Evolutionary conservation across 2,797 vertebrate species (phyloP), one percentile per base, ranked within the genome.

Genomic region (Clangula hyemalis): DNA sequence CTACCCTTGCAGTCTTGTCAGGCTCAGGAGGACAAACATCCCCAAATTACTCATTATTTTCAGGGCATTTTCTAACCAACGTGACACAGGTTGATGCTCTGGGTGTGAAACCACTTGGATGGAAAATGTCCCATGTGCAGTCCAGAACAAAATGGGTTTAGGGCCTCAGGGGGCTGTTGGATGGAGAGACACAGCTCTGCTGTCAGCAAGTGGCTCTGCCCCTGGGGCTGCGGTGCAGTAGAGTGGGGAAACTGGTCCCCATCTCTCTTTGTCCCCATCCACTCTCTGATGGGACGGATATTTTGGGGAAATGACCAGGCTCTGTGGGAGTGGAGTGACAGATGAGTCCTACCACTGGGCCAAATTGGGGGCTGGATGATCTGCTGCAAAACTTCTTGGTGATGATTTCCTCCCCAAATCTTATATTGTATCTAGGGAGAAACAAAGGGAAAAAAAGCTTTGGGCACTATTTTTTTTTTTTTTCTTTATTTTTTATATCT

Each of bases 401-500:
- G 24, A 8, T 19, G 5, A 20, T 93, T 76, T 74, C 9, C 10
- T 77, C 13, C 36, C 75, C 25, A 53, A 51, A 49, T 43, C 14
- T 62, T 64, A 1, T 57, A n/a, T 43, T 10, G 14, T 6, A 38
- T 21, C 45, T 39, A 49, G 4, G 13, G 30, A 57, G 21, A 14
- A 11, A 49, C 22, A 18, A 49, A 75, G 30, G 66, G 90, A 36
- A 36, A 34, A 62, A 43, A n/a, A 1, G 21, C 27, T 34, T 93
- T 34, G 51, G 13, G 4, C 4, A n/a, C 20, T 43, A 17, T 16
- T 39, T 39, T 39, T 39, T 39, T 39, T 39, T 14, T 39, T 16
- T 7, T 16, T 45, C 24, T 51, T 25, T 28, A 47, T 85, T 96
- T 95, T 90, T 66, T 53, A 87, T 53, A 89, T 58, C 22, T 58